Conservation (phyloP, 1,140 invertebrate species). For the Caerostris extrusa region DNA sequence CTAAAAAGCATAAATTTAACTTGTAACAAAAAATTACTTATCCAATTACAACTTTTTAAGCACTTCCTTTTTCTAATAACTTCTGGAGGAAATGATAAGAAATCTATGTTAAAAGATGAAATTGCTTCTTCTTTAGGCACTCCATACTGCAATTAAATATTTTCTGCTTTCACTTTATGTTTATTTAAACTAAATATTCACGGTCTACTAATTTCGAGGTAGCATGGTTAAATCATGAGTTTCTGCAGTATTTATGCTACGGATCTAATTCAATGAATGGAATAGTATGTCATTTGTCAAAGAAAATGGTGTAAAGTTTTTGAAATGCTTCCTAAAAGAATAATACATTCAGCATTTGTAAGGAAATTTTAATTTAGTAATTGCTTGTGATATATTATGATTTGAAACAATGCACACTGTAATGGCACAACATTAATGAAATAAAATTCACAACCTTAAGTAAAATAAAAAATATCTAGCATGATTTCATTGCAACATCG, state of each 20-base stretch:
- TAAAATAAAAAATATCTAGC: too few relatives aligned
- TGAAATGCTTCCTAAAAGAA: too few relatives aligned
- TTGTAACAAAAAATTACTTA: neutral
- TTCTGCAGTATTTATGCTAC: neutral
- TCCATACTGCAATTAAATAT: neutral
- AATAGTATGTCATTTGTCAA: too few relatives aligned
- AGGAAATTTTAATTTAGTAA: too few relatives aligned
- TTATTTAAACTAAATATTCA: neutral
- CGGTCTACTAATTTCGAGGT: neutral
- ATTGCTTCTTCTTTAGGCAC: neutral
- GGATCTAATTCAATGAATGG: too few relatives aligned
- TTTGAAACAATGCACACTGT: too few relatives aligned
- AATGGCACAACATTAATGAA: too few relatives aligned
- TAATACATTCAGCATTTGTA: too few relatives aligned
- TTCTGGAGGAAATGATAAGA: neutral
- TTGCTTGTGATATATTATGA: too few relatives aligned
- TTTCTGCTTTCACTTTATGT: neutral
- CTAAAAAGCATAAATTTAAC: neutral
- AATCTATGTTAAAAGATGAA: neutral
- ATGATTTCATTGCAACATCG: too few relatives aligned
- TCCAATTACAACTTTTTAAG: neutral
- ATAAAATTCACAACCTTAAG: too few relatives aligned
- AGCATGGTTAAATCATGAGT: neutral
- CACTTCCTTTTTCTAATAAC: neutral
- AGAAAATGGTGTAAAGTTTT: too few relatives aligned